Evolutionary conservation across 2,888 invertebrate genomes (phyloP).

Genomic region (Notocelia uddmanniana): DNA sequence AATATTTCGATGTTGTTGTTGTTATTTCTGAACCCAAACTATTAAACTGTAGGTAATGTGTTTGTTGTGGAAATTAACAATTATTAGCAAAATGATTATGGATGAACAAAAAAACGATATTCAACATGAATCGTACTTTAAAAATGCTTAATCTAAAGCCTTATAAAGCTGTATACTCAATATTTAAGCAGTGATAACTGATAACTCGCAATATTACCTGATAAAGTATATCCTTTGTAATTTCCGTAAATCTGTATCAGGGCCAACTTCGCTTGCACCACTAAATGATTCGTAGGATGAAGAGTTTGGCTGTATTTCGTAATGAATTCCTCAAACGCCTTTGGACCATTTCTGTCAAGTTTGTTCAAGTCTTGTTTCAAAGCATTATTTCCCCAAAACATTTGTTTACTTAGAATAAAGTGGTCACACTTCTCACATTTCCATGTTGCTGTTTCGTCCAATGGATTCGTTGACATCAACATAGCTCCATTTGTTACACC

Average conservation of each 20-base stretch:
- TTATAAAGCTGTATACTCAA: not conserved
- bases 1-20: too few species aligned
- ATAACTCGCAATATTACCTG: conserved; percentile 70
- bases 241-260: conserved; percentile 89
- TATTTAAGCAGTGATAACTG: not conserved
- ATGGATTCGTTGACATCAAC: conserved; percentile 86
- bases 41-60: too few species aligned
- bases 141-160: not conserved
- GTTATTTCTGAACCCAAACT: too few species aligned
- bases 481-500: conserved; percentile 73
- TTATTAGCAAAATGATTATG: too few species aligned
- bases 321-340: conserved; percentile 87
- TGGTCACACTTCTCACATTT: conserved; percentile 88
- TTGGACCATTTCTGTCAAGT: conserved; percentile 82
- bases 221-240: conserved; percentile 81
- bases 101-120: not conserved
- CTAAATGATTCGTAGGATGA: conserved; percentile 88
- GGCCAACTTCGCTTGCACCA: conserved; percentile 89
- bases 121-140: not conserved
- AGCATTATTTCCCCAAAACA: conserved; percentile 87
- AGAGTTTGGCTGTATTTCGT: conserved; percentile 87
- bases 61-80: too few species aligned
- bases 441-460: conserved; percentile 87
- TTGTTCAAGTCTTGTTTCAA: conserved; percentile 86
- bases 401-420: conserved; percentile 84